Base-by-base conservation (phyloP, 2,888 invertebrate species). In the Ochlodes sylvanus region DNA sequence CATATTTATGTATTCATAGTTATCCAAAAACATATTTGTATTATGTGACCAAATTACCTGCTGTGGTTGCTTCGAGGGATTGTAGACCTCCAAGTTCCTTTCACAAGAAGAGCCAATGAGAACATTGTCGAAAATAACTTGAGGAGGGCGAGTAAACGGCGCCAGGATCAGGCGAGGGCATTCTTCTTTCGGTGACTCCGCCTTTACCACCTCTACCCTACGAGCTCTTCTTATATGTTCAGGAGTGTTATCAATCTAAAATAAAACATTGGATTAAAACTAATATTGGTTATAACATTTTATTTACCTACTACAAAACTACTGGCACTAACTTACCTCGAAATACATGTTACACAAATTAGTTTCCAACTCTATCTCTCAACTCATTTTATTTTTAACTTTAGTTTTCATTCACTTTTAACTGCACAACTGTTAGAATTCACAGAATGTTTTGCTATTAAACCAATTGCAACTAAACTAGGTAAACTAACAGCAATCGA, bases 41-140 rank as follows among this genome's bases (percentile, higher is more conserved):
- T n/a, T 14, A 4, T n/a, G 15, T 15, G 9, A 0, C 6, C 5
- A 52, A 52, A 32, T 15, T 81, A 93, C 92, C 88, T 90, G 87
- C 80, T 91, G 88, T 1, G 78, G 70, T 77, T 87, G 82, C 73
- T 90, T 89, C 0, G 84, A 77, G 12, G 96, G 95, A 84, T 96
- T 96, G 62, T 89, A 85, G 14, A 96, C 86, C 75, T 94, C 91
- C 69, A 96, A 83, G 61, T 87, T 85, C 72, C 94, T 93, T 66
- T 89, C 92, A 66, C 94, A 94, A 12, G 91, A 86, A 54, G 93
- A 89, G 15, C 95, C 94, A 67, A 96, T 87, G 7, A 92, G 86
- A 67, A 96, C 94, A 90, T 95, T 94, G 72, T 96, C 95, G 77
- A 96, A 96, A n/a, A 94, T 90, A 17, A 96, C 94, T 87, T 95